Evolutionary conservation across 2,888 invertebrate genomes (phyloP).

Genomic region (Drosophila dives): DNA sequence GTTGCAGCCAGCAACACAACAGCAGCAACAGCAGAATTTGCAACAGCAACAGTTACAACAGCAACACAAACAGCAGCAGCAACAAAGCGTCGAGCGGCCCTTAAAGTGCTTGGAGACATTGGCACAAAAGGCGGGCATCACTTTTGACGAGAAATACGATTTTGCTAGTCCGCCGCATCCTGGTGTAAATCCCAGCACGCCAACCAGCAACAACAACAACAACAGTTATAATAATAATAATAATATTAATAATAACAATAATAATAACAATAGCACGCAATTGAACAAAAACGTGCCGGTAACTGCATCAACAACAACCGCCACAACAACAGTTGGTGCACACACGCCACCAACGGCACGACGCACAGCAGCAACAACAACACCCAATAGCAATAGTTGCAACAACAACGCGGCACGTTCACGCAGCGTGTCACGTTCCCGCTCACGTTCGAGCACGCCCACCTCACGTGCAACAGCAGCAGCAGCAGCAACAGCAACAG

Average conservation of each 20-base stretch:
- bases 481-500: constrained; percentile 2
- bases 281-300: constrained; percentile 38
- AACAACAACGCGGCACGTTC: constrained; percentile 34
- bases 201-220: constrained; percentile 41
- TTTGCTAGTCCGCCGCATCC: constrained; percentile 86
- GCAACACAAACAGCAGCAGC: constrained; percentile 48
- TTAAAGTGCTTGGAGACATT: constrained; percentile 90
- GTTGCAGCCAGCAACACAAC: constrained; percentile 80
- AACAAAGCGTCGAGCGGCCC: constrained; percentile 84
- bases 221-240: constrained; percentile 44
- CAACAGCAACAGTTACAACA: constrained; percentile 55
- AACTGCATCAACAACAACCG: constrained; percentile 8
- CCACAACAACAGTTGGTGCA: constrained; percentile 10
- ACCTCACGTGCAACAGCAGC: constrained; percentile 40
- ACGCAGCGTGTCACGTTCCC: constrained; percentile 49
- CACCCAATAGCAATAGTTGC: constrained; percentile 15
- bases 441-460: constrained; percentile 59
- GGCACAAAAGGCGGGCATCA: constrained; percentile 90
- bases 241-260: constrained; percentile 23
- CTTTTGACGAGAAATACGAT: constrained; percentile 91
- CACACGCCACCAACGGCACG: constrained; percentile 8
- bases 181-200: constrained; percentile 50
- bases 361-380: constrained; percentile 11
- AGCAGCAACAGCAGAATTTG: constrained; percentile 78
- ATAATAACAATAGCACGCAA: constrained; percentile 39